Base-by-base conservation (phyloP, 2,113 vertebrate species). In the Pelecanoides urinatrix region DNA sequence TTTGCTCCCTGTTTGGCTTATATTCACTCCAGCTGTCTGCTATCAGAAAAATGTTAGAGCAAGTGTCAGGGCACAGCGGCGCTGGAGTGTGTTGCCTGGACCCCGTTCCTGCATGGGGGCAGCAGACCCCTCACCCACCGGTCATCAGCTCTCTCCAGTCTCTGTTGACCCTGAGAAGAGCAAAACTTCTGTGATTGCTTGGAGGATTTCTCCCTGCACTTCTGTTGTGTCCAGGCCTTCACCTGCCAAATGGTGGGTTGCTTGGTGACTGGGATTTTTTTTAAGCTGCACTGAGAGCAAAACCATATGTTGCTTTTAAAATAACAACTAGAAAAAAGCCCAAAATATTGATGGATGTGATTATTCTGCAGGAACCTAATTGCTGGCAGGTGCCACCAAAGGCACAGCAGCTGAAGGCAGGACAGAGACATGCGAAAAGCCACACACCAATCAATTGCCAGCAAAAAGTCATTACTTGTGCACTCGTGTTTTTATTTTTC, bases 401-500 rank as follows among this genome's bases (percentile, higher is more conserved):
- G 63, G 36, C 58, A 65, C 15, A 76, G 67, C 59, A 93, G 45
- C 47, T 82, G 36, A 81, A 81, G 65, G n/a, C 9, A 42, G 53
- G 50, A 72, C 44, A 94, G 55, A 85, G 87, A 56, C 44, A 86
- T 2, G 2, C 27, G 49, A 75, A 73, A 92, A 87, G 21, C 52
- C 79, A 71, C 16, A 23, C 27, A 72, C 14, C 8, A 27, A 65
- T 32, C 71, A 42, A 36, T 22, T 66, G 44, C 42, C 71, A 79
- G 36, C 58, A 42, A 88, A 58, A 59, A 49, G 45, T 21, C 67
- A 32, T 53, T 72, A 32, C 8, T 58, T 49, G 9, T 17, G 14
- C 0, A 0, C 20, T 55, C 0, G 0, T 40, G 19, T 3, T 15
- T 70, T 88, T 66, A 17, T 68, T 75, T 94, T 92, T 56, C 49